phyloP scores from a whole-genome alignment of 2,797 vertebrate species.

The Sparidentex hasta region DNA sequence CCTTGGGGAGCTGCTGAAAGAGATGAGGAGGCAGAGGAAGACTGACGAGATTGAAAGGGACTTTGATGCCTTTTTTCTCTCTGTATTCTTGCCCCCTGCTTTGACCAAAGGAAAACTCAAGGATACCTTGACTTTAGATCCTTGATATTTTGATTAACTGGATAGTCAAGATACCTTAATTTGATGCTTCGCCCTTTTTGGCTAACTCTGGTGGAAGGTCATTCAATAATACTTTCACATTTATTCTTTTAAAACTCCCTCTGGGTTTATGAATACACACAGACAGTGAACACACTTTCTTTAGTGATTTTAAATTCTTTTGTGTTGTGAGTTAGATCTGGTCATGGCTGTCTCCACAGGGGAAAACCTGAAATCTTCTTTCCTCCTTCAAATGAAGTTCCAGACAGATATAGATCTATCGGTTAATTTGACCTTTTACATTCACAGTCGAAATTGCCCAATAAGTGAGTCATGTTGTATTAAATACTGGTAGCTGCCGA shows the following conservation, averaged over 20 bases:
- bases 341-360: background rate
- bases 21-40: conserved; percentile 16
- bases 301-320: conserved; percentile 25
- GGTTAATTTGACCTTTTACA: conserved; percentile 2
- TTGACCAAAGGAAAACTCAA: conserved; percentile 60
- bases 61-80: conserved; percentile 58
- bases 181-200: conserved; percentile 34
- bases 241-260: conserved; percentile 12
- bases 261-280: conserved; percentile 6
- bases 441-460: background rate
- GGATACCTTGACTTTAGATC: conserved; percentile 52
- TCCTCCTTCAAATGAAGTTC: background rate
- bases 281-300: conserved; percentile 17
- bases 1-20: conserved; percentile 30
- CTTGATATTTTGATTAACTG: conserved; percentile 59
- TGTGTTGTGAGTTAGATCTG: conserved; percentile 8
- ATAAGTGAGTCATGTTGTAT: background rate
- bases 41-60: conserved; percentile 50
- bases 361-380: conserved; percentile 1
- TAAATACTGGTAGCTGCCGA: background rate
- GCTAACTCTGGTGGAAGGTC: conserved; percentile 14
- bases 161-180: conserved; percentile 40
- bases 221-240: conserved; percentile 4
- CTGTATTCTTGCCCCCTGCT: conserved; percentile 43
- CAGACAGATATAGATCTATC: background rate